Conservation (phyloP, 2,888 invertebrate species). For the Cryptocephalus moraei region DNA sequence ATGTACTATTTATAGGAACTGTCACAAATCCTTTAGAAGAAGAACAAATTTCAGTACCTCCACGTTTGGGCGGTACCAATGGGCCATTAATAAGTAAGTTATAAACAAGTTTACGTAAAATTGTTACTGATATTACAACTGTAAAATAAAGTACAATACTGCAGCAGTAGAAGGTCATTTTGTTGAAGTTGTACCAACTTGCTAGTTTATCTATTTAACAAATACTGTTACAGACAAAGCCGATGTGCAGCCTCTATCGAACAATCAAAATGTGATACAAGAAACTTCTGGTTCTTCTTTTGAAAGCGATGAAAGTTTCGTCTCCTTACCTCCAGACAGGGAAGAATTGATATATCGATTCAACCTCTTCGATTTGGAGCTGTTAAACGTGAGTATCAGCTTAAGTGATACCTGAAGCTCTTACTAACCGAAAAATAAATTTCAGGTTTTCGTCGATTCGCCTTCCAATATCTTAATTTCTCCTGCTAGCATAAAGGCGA, state of each 20-base stretch:
- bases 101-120: conserved; percentile 2
- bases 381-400: conserved; percentile 26
- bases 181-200: too few species aligned
- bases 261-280: too few species aligned
- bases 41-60: conserved; percentile 7
- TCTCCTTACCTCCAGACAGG: background rate
- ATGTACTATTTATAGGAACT: conserved; percentile 64
- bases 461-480: conserved; percentile 53
- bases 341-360: conserved; percentile 19
- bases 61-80: conserved; percentile 7
- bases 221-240: background rate
- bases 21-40: conserved; percentile 51
- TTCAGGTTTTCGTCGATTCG: conserved; percentile 22
- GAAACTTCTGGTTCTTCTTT: too few species aligned
- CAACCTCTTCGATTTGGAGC: conserved; percentile 33
- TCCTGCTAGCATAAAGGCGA: conserved; percentile 55
- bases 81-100: too few species aligned
- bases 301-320: background rate
- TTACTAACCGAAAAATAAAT: conserved; percentile 1
- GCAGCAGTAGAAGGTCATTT: too few species aligned
- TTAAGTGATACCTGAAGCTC: background rate
- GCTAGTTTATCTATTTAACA: background rate
- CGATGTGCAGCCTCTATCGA: background rate
- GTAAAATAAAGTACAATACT: too few species aligned
- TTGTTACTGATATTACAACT: background rate